phyloP scores from a whole-genome alignment of 1,140 invertebrate genomes.

The Cherax destructor region DNA sequence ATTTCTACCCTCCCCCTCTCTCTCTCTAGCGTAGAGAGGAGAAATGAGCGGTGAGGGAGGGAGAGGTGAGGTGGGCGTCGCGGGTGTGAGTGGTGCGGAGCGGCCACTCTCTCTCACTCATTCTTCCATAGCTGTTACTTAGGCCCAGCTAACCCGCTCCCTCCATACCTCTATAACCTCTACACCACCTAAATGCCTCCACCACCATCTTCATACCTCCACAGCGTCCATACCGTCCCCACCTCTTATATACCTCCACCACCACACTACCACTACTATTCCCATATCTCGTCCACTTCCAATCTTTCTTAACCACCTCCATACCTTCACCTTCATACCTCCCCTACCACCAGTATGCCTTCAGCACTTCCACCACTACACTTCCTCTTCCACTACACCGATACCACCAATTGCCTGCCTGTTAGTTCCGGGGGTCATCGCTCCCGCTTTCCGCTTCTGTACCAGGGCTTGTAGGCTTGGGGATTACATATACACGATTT shows the following conservation, averaged over 20 bases:
- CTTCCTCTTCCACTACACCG: background rate
- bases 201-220: too few species aligned
- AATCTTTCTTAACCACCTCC: background rate
- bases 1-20: background rate
- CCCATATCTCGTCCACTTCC: background rate
- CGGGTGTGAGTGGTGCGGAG: background rate
- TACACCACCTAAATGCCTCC: background rate
- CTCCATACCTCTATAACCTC: constrained; percentile 1
- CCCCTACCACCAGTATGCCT: background rate
- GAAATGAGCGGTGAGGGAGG: background rate
- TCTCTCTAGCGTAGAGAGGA: too few species aligned
- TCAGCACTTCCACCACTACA: background rate
- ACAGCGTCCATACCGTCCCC: too few species aligned
- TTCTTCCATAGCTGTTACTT: constrained; percentile 24
- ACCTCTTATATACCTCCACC: background rate
- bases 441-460: too few species aligned
- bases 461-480: too few species aligned
- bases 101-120: background rate
- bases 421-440: too few species aligned
- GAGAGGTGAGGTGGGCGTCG: background rate
- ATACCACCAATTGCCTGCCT: background rate
- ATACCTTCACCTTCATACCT: background rate
- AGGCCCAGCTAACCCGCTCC: background rate
- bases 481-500: too few species aligned
- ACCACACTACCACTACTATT: background rate